A percentile compares a stretch with the other conserved stretches of the same genome.
These are phyloP conservation scores for Heliconius erato DNA, from an alignment of 2,888 invertebrate species.

Conservation along the genomic window DNA sequence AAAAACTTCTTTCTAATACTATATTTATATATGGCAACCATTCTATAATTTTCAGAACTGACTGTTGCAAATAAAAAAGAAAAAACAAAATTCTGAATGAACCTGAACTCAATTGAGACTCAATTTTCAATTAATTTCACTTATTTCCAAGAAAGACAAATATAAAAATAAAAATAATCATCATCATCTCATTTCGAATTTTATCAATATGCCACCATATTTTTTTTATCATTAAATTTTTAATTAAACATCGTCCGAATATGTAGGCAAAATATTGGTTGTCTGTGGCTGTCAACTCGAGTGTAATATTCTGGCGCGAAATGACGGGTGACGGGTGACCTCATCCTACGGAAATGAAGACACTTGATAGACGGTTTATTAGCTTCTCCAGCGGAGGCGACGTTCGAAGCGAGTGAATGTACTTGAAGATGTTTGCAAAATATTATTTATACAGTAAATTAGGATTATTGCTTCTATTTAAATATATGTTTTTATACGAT, in stretches of 20 bases:
- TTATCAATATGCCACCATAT: not conserved
- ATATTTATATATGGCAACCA: too few relatives aligned
- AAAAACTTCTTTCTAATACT: too few relatives aligned
- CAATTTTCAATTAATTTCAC: too few relatives aligned
- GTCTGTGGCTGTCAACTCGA: constrained; percentile 46
- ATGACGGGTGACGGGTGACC: constrained; percentile 53
- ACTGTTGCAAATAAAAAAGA: too few relatives aligned
- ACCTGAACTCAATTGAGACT: too few relatives aligned
- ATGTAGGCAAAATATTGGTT: constrained; percentile 20
- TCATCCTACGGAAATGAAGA: constrained; percentile 57
- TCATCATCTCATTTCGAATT: not conserved
- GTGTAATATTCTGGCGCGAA: constrained; percentile 55
- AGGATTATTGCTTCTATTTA: not conserved
- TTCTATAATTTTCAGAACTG: too few relatives aligned
- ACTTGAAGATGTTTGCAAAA: constrained; percentile 16
- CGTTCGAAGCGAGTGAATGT: constrained; percentile 11
- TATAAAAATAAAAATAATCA: not conserved
- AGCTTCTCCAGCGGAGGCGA: constrained; percentile 29
- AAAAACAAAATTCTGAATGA: too few relatives aligned
- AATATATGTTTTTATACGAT: not conserved
- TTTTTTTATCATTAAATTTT: not conserved
- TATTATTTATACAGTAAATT: constrained; percentile 7
- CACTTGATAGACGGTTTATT: constrained; percentile 45
- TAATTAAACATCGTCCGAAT: not conserved
- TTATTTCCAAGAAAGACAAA: not conserved